Base-by-base conservation (phyloP, 2,888 invertebrate species). In the Caenorhabditis sp. region DNA sequence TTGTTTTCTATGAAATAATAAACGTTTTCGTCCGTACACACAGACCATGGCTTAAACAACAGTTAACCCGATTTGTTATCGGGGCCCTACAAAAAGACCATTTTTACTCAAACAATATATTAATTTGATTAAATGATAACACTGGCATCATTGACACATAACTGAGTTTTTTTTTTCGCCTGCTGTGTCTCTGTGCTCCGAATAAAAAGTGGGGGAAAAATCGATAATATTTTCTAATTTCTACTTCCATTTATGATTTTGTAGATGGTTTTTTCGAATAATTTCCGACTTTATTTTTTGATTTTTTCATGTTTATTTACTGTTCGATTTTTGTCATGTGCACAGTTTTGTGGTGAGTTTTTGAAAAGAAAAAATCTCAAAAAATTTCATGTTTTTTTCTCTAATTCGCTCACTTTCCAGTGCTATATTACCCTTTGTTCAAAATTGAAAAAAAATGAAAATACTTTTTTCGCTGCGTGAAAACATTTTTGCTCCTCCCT, bases 331-430 rank as follows among this genome's bases (percentile, higher is more conserved):
- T n/a, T 37, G 12, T 49, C n/a, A 24, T 26, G 31, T 51, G 36
- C 37, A 36, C 62, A 66, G 26, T 71, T 71, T 50, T 71, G 70
- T 63, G 70, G 70, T 71, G 36, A 51, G 66, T 62, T 58, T 31
- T 31, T 31, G 31, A 31, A 31, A 31, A 31, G 10, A 31, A 31
- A 31, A 31, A 31, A n/a, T n/a, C n/a, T n/a, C n/a, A n/a, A n/a
- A n/a, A n/a, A n/a, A n/a, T n/a, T n/a, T n/a, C n/a, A n/a, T n/a
- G n/a, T n/a, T n/a, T n/a, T n/a, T n/a, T n/a, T n/a, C n/a, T n/a
- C n/a, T n/a, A n/a, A n/a, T n/a, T n/a, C n/a, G n/a, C n/a, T n/a
- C n/a, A n/a, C n/a, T n/a, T n/a, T n/a, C n/a, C n/a, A n/a, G n/a
- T n/a, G n/a, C n/a, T n/a, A n/a, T n/a, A n/a, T n/a, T n/a, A n/a